A percentile compares a stretch with the other conserved stretches of the same genome.
Conservation (phyloP, 2,113 vertebrate species). For the Crotalus horridus region DNA sequence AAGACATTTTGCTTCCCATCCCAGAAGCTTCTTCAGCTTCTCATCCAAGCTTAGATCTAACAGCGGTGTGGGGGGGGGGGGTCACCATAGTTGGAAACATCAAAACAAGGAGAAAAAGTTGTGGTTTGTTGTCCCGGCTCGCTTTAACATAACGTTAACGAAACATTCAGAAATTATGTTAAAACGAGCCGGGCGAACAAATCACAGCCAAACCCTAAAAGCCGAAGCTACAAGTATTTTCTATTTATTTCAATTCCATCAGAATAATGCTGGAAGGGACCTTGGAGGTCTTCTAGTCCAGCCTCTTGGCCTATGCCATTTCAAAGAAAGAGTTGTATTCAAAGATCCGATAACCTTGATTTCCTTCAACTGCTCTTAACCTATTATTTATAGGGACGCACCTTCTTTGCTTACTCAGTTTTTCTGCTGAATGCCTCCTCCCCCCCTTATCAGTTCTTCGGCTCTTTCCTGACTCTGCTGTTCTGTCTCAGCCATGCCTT, state of each 20-base stretch:
- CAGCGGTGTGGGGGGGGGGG: not conserved
- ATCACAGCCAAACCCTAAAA: no score
- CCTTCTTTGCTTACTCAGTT: not conserved
- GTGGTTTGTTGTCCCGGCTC: no score
- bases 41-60: not conserved
- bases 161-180: no score
- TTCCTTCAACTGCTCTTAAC: not conserved
- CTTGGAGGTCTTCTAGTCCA: no score
- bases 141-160: no score
- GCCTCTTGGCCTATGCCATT: no score
- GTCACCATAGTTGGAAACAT: not conserved
- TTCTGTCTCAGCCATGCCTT: not conserved
- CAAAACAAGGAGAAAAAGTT: not conserved
- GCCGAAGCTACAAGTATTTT: no score
- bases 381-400: not conserved
- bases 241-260: no score
- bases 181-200: no score
- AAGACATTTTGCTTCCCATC: no score
- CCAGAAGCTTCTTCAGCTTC: no score
- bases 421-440: not conserved
- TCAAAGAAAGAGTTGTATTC: not conserved
- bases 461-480: not conserved
- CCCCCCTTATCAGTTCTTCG: not conserved
- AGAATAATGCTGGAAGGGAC: no score
- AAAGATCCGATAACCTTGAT: not conserved